A percentile compares a stretch with the other conserved stretches of the same genome.
These are phyloP conservation scores for Platyscapa corneri DNA, from an alignment of 1,140 invertebrate genomes.

Conservation along the genomic window DNA sequence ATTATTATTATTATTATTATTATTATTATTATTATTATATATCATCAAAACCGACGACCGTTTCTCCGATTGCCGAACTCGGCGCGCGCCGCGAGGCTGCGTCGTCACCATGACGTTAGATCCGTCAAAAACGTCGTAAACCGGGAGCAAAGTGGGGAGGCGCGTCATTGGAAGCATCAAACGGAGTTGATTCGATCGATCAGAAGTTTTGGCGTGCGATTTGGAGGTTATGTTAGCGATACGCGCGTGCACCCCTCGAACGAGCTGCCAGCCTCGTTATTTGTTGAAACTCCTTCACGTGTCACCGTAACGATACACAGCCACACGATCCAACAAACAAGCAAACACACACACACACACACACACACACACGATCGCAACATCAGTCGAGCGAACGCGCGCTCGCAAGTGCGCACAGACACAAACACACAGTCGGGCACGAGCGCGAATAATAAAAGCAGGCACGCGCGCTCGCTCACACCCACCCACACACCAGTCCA, in stretches of 20 bases:
- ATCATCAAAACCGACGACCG: neutral
- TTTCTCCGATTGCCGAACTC: neutral
- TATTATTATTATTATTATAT: too few species aligned
- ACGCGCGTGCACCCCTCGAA: constrained; percentile 5
- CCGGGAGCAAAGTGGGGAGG: too few species aligned
- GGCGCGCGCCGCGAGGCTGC: neutral
- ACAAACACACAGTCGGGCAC: constrained; percentile 38
- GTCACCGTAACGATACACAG: constrained; percentile 53
- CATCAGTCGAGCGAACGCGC: too few species aligned
- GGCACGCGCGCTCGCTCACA: constrained; percentile 26
- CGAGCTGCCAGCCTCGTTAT: constrained; percentile 55
- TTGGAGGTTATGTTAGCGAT: neutral
- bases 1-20: too few species aligned
- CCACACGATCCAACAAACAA: neutral
- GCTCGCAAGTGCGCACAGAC: neutral
- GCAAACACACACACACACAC: neutral
- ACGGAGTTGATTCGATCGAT: too few species aligned
- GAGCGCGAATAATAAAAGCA: constrained; percentile 31
- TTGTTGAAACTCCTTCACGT: constrained; percentile 51
- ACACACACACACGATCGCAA: too few species aligned
- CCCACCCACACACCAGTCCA: neutral
- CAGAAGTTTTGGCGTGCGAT: neutral
- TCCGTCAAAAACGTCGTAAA: too few species aligned
- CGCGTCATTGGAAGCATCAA: neutral
- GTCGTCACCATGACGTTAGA: too few species aligned